A percentile compares a stretch with the other conserved stretches of the same genome.
These are phyloP conservation scores for Mesorhabditis sp. DNA, from an alignment of 2,888 invertebrate genomes.

Conservation along the genomic window DNA sequence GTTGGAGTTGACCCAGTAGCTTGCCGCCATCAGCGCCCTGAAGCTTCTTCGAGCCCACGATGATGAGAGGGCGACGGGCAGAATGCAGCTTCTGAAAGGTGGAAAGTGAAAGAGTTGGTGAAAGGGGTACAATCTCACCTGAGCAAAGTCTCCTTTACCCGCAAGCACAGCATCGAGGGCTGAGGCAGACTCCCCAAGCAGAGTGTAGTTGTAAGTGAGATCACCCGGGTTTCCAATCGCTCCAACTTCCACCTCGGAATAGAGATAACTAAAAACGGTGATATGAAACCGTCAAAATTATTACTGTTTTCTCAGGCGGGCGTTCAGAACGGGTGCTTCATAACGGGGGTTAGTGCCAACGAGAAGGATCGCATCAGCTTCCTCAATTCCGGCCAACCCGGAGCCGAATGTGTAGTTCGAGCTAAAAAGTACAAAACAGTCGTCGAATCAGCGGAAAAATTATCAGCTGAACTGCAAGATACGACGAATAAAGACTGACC, in stretches of 20 bases:
- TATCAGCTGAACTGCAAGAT: slow-evolving; percentile 58
- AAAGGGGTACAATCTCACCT: slow-evolving; percentile 25
- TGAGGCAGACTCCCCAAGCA: slow-evolving; percentile 78
- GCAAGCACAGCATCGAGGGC: slow-evolving; percentile 73
- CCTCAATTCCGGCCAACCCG: slow-evolving; percentile 82
- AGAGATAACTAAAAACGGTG: slow-evolving; percentile 70
- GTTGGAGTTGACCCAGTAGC: slow-evolving; percentile 61
- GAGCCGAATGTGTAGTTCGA: slow-evolving; percentile 83
- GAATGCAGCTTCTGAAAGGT: slow-evolving; percentile 25
- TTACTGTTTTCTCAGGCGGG: slow-evolving; percentile 81
- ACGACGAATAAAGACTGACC: slow-evolving; percentile 69
- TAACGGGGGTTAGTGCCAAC: slow-evolving; percentile 94
- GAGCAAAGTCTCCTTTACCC: slow-evolving; percentile 67
- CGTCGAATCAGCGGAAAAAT: background rate
- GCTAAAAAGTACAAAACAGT: slow-evolving; percentile 7
- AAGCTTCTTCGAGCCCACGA: slow-evolving; percentile 82
- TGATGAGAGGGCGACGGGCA: slow-evolving; percentile 83
- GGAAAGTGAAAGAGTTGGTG: background rate
- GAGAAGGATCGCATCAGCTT: slow-evolving; percentile 84
- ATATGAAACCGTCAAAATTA: slow-evolving; percentile 7
- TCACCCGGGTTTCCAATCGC: slow-evolving; percentile 85
- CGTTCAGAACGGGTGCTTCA: slow-evolving; percentile 92
- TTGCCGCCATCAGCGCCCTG: slow-evolving; percentile 73
- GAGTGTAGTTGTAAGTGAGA: slow-evolving; percentile 83
- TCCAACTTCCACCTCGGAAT: slow-evolving; percentile 81